phyloP scores from a whole-genome alignment of 1,140 invertebrate genomes.

The Hypsibius dujardini region DNA sequence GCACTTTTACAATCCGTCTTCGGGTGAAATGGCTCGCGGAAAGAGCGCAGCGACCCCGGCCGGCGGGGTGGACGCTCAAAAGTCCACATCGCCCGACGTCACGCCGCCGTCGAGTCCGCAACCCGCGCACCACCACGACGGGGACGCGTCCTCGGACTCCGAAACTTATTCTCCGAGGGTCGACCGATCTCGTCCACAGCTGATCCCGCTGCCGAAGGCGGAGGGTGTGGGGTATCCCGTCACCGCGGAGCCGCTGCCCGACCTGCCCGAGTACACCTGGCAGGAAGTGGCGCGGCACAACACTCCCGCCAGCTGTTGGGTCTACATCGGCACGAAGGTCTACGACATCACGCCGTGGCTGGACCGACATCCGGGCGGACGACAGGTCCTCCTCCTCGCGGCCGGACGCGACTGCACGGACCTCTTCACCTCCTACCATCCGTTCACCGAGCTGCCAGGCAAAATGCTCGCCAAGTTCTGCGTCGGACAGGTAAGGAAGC shows the following conservation, averaged over 20 bases:
- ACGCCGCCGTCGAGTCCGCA: too few relatives aligned
- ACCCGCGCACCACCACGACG: too few relatives aligned
- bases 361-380: conserved; percentile 3
- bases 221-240: neutral
- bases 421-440: conserved; percentile 1
- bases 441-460: neutral
- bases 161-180: too few relatives aligned
- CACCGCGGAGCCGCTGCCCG: neutral
- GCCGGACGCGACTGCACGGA: neutral
- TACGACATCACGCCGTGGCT: conserved; percentile 1
- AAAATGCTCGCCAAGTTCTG: neutral
- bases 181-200: too few relatives aligned
- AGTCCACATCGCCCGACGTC: too few relatives aligned
- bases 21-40: too few relatives aligned
- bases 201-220: too few relatives aligned
- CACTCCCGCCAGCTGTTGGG: neutral
- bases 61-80: too few relatives aligned
- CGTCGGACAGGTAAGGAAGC: neutral
- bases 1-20: too few relatives aligned
- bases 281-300: neutral
- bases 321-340: conserved; percentile 1
- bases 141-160: too few relatives aligned
- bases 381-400: neutral
- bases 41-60: too few relatives aligned
- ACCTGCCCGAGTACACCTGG: neutral